Base-by-base conservation (phyloP, 1,140 invertebrate species). In the Diorhabda sublineata region DNA sequence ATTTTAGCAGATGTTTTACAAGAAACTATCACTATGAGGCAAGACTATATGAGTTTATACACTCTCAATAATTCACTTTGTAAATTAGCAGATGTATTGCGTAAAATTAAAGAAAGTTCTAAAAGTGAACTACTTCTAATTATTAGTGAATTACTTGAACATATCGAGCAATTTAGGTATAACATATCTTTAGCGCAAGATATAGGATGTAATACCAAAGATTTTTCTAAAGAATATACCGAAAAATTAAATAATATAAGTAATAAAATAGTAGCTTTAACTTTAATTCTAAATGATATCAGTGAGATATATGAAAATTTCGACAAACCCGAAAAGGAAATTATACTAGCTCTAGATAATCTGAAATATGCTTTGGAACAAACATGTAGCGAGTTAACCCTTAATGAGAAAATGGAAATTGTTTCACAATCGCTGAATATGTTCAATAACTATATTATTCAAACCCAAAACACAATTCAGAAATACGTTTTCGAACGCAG, bases 381-480 rank as follows among this genome's bases (percentile, higher is more conserved):
- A 61, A 56, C 65, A 2, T 41, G 11, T 9, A 44, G 11, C 7
- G 58, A 4, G 5, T 56, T 69, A 4, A 64, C 64, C n/a, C 56
- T 74, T 11, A 72, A 74, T 45, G 73, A 74, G 60, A 74, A 74
- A 68, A 72, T 74, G 71, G 73, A 74, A 57, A 65, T 74, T 47
- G 26, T 74, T 7, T 70, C 47, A n/a, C 73, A 74, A 59, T 68
- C 73, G 42, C 42, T 71, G 3, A 56, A 4, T 44, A 4, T 72
- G 7, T 72, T 70, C 44, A 45, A 5, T 3, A 5, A 5, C n/a
- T 56, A 47, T 43, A 7, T 72, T 6, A 41, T 66, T 42, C 42
- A 11, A 5, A 8, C 66, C 41, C 58, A 43, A n/a, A 60, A 69
- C 45, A 41, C 64, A 3, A 52, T 71, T 7, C 61, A 4, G 68